Evolutionary conservation across 2,113 vertebrate genomes (phyloP).

Genomic region (Montifringilla adamsi): DNA sequence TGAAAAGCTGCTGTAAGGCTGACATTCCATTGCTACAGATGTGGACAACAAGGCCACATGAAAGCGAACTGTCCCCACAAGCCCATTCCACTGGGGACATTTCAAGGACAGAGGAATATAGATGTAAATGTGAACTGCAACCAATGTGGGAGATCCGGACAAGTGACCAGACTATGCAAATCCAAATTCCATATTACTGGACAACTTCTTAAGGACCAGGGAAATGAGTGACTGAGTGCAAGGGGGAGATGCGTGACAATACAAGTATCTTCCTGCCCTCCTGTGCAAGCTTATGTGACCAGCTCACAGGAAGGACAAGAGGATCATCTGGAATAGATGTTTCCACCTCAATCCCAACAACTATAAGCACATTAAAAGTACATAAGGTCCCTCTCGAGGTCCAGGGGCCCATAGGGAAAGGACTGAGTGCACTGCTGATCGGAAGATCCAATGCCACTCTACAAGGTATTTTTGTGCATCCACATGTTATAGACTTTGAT

Average conservation of each 20-base stretch:
- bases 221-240: fast-evolving
- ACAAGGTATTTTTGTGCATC: not conserved
- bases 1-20: not conserved
- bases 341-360: not conserved
- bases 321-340: not conserved
- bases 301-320: not conserved
- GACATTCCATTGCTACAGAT: too few relatives aligned
- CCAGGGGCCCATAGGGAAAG: not conserved
- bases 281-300: not conserved
- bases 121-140: too few relatives aligned
- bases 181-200: not conserved
- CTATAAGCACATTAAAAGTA: not conserved
- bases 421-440: not conserved
- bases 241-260: fast-evolving
- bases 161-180: not conserved
- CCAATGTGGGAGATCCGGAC: fast-evolving
- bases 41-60: not conserved
- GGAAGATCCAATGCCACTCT: not conserved
- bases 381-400: not conserved
- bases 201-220: not conserved
- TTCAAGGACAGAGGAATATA: too few relatives aligned
- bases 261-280: not conserved
- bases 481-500: not conserved
- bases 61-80: not conserved
- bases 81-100: too few relatives aligned